Conservation (phyloP, 1,140 invertebrate species). For the Maniola jurtina region DNA sequence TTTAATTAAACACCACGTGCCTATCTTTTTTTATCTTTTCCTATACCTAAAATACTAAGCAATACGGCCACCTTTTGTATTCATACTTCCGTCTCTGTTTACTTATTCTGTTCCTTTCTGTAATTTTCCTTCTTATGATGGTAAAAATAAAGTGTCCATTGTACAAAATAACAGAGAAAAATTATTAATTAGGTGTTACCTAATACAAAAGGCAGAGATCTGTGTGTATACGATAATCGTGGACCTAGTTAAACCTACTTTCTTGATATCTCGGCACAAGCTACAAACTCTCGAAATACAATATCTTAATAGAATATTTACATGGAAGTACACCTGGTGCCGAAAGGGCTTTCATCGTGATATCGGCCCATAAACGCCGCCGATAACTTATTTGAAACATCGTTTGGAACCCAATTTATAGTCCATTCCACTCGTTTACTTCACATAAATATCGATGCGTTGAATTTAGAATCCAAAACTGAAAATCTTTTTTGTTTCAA, state of each 20-base stretch:
- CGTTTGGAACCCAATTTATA: constrained; percentile 8
- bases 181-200: no score
- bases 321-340: constrained; percentile 21
- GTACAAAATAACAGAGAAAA: no score
- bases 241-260: background rate
- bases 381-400: constrained; percentile 60
- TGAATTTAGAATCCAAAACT: constrained; percentile 8
- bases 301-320: constrained; percentile 22
- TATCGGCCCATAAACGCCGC: constrained; percentile 51
- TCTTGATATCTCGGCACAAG: background rate
- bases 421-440: constrained; percentile 8
- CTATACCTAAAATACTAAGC: no score
- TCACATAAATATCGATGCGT: constrained; percentile 13
- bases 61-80: no score
- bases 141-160: no score
- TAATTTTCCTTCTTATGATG: no score
- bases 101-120: no score
- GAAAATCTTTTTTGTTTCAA: background rate
- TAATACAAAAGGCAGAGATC: no score
- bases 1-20: no score
- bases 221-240: no score
- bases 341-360: constrained; percentile 39
- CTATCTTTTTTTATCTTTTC: no score
- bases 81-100: no score
- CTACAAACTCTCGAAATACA: constrained; percentile 12